Percentiles rank a stretch among this genome's conserved stretches.
These are phyloP conservation scores for Papilio machaon DNA, from an alignment of 1,140 invertebrate species.

Conservation along the genomic window DNA sequence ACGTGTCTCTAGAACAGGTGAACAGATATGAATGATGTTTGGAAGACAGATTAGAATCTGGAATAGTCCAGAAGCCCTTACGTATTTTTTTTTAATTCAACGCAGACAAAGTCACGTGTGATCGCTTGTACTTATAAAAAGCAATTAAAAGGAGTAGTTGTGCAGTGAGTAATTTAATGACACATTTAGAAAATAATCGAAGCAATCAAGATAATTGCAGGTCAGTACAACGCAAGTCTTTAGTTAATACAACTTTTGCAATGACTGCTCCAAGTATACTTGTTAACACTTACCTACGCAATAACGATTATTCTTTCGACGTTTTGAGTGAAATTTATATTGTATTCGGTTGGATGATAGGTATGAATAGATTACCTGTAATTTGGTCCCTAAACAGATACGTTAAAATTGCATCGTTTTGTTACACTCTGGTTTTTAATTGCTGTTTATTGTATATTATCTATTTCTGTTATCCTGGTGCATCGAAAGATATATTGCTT, in stretches of 20 bases:
- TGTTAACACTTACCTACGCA: slow-evolving; percentile 31
- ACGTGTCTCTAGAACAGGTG: neutral
- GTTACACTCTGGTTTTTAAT: slow-evolving; percentile 19
- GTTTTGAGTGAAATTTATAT: slow-evolving; percentile 40
- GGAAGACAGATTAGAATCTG: too few relatives aligned
- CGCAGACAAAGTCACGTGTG: too few relatives aligned
- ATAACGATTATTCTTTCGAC: slow-evolving; percentile 15
- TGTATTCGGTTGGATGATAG: slow-evolving; percentile 35
- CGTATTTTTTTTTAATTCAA: too few relatives aligned
- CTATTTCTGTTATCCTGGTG: neutral
- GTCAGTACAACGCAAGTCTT: neutral
- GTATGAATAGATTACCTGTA: slow-evolving; percentile 39
- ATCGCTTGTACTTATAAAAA: neutral
- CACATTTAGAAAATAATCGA: neutral
- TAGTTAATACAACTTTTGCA: slow-evolving; percentile 16
- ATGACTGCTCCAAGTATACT: slow-evolving; percentile 37
- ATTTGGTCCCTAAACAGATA: slow-evolving; percentile 13
- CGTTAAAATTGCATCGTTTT: slow-evolving; percentile 26
- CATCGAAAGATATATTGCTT: neutral
- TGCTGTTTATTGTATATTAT: slow-evolving; percentile 30
- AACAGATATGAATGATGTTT: neutral
- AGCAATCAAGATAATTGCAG: neutral
- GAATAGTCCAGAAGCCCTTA: too few relatives aligned
- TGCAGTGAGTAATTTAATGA: neutral
- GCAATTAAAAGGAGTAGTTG: neutral